A percentile compares a stretch with the other conserved stretches of the same genome.
Conservation (phyloP, 2,113 vertebrate species). For the Salvelinus alpinus region DNA sequence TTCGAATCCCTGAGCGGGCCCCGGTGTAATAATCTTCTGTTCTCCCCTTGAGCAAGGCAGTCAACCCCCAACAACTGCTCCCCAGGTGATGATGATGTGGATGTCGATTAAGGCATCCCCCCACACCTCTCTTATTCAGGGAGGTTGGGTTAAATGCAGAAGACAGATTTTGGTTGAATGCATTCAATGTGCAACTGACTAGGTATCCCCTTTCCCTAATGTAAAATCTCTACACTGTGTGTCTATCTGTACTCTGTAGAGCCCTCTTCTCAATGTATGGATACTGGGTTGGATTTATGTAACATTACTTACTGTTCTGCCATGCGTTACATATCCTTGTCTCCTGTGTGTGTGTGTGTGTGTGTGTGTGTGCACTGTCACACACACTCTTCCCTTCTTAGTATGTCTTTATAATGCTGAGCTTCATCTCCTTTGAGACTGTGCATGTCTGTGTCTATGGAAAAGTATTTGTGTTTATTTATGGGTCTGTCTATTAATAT, state of each 20-base stretch:
- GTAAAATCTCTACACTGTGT: background rate
- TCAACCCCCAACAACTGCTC: too few relatives aligned
- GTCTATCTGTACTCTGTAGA: background rate
- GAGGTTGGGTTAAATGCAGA: too few relatives aligned
- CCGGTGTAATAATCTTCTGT: too few relatives aligned
- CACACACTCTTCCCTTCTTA: background rate
- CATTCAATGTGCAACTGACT: too few relatives aligned
- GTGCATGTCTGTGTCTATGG: background rate
- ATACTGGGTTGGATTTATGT: slow-evolving; percentile 44
- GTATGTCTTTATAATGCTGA: background rate
- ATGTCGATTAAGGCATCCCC: too few relatives aligned
- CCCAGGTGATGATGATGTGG: too few relatives aligned
- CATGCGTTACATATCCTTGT: background rate
- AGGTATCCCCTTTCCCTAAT: background rate
- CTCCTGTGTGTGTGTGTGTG: background rate
- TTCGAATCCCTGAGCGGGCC: too few relatives aligned
- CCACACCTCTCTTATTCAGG: too few relatives aligned
- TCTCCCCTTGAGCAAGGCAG: too few relatives aligned
- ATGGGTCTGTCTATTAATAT: background rate
- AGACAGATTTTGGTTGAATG: too few relatives aligned
- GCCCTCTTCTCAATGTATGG: slow-evolving; percentile 7
- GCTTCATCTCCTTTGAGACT: background rate
- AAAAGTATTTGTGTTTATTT: slow-evolving; percentile 3
- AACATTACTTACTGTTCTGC: slow-evolving; percentile 39
- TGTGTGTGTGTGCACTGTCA: background rate